Conservation (phyloP, 2,797 vertebrate species). For the Sternotherus odoratus region DNA sequence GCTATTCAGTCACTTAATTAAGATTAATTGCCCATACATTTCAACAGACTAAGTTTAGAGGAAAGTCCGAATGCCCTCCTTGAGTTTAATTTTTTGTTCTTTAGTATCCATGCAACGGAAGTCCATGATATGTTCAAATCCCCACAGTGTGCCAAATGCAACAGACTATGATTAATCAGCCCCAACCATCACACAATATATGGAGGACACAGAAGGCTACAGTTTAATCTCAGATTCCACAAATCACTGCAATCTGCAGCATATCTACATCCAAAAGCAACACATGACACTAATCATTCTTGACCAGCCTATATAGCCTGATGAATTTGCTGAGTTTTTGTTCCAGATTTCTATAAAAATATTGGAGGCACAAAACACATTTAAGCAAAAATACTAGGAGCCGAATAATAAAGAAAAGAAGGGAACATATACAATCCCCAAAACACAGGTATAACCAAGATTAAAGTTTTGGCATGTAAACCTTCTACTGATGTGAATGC, state of each 20-base stretch:
- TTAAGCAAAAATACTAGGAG: constrained; percentile 39
- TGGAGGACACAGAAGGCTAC: constrained; percentile 28
- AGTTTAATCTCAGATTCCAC: constrained; percentile 51
- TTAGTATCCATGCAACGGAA: neutral
- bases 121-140: constrained; percentile 4
- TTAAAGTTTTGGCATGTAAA: neutral
- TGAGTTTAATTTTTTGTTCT: neutral
- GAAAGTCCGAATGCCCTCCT: constrained; percentile 29
- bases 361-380: constrained; percentile 50
- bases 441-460: neutral
- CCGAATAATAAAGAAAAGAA: constrained; percentile 43
- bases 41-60: neutral
- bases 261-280: constrained; percentile 56
- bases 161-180: constrained; percentile 28
- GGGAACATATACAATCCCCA: neutral
- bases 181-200: constrained; percentile 22
- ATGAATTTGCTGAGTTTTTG: constrained; percentile 65
- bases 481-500: neutral
- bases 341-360: constrained; percentile 11
- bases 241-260: constrained; percentile 37
- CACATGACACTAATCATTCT: constrained; percentile 51
- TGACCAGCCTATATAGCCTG: constrained; percentile 34
- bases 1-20: neutral
- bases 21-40: neutral
- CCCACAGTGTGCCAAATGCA: neutral